Evolutionary conservation across 2,888 invertebrate species (phyloP).

Genomic region (Sphaeridia pumilis): DNA sequence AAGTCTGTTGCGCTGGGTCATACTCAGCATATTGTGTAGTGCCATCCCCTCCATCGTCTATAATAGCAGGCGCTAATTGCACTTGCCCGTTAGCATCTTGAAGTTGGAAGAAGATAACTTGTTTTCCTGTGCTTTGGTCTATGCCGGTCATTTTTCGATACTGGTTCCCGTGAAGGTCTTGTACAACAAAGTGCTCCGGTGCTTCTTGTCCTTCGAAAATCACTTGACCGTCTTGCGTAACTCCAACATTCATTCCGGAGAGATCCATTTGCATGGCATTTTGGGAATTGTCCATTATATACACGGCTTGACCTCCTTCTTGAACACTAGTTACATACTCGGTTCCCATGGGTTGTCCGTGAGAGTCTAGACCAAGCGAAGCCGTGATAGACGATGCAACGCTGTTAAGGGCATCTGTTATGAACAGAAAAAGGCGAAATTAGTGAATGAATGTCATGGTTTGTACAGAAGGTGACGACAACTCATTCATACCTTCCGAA

Average conservation of each 20-base stretch:
- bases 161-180: slow-evolving; percentile 33
- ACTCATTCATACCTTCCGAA: slow-evolving; percentile 21
- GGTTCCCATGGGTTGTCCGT: slow-evolving; percentile 17
- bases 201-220: slow-evolving; percentile 21
- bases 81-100: slow-evolving; percentile 27
- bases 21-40: slow-evolving; percentile 13
- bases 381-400: slow-evolving; percentile 50
- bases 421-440: not conserved
- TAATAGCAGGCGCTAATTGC: slow-evolving; percentile 15
- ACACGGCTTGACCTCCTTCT: slow-evolving; percentile 31
- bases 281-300: slow-evolving; percentile 33
- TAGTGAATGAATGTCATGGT: not conserved
- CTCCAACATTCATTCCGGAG: slow-evolving; percentile 34
- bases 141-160: slow-evolving; percentile 31
- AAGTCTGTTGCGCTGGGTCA: slow-evolving; percentile 14
- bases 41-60: slow-evolving; percentile 18
- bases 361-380: slow-evolving; percentile 46
- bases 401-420: slow-evolving; percentile 47
- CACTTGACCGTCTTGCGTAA: slow-evolving; percentile 33
- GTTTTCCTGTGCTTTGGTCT: slow-evolving; percentile 31
- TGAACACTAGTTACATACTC: slow-evolving; percentile 19
- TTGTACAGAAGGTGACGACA: slow-evolving; percentile 33
- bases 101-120: slow-evolving; percentile 33
- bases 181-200: slow-evolving; percentile 28
- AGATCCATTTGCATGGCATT: slow-evolving; percentile 31